These are phyloP conservation scores for Dissostichus mawsoni DNA, from an alignment of 2,113 vertebrate genomes.

Conservation along the genomic window DNA sequence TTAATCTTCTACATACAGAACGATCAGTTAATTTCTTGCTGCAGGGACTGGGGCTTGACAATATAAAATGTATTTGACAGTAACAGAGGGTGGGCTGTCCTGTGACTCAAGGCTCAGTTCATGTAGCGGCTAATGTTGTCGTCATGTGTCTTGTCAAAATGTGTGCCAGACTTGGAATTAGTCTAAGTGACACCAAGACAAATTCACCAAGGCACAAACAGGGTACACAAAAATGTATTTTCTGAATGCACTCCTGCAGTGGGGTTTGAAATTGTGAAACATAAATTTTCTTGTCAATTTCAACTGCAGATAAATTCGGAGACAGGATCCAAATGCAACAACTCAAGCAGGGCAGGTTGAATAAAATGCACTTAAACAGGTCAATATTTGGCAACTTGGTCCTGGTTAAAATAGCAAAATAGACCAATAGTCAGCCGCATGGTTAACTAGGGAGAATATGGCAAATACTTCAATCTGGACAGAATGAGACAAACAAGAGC, in stretches of 20 bases:
- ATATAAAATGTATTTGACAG: slow-evolving; percentile 30
- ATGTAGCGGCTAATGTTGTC: slow-evolving; percentile 3
- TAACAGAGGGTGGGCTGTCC: slow-evolving; percentile 19
- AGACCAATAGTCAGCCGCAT: too few relatives aligned
- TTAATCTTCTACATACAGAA: slow-evolving; percentile 48
- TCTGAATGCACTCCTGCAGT: neutral
- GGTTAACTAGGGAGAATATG: too few relatives aligned
- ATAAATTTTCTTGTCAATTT: neutral
- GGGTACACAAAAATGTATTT: neutral
- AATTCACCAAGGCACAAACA: neutral
- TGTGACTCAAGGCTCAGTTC: slow-evolving; percentile 6
- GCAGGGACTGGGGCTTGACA: neutral
- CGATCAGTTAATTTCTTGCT: slow-evolving; percentile 33
- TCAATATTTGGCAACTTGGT: neutral
- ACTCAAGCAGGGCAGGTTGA: neutral
- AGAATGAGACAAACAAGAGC: neutral
- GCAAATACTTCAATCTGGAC: too few relatives aligned
- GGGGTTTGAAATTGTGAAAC: too few relatives aligned
- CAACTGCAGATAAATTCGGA: neutral
- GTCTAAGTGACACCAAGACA: neutral
- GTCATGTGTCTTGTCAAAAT: slow-evolving; percentile 13
- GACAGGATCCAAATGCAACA: neutral
- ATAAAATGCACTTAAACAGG: neutral
- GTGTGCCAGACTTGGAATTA: neutral
- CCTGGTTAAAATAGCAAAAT: too few relatives aligned